phyloP scores from a whole-genome alignment of 2,113 vertebrate genomes.

The Poeciliopsis turrubarensis region DNA sequence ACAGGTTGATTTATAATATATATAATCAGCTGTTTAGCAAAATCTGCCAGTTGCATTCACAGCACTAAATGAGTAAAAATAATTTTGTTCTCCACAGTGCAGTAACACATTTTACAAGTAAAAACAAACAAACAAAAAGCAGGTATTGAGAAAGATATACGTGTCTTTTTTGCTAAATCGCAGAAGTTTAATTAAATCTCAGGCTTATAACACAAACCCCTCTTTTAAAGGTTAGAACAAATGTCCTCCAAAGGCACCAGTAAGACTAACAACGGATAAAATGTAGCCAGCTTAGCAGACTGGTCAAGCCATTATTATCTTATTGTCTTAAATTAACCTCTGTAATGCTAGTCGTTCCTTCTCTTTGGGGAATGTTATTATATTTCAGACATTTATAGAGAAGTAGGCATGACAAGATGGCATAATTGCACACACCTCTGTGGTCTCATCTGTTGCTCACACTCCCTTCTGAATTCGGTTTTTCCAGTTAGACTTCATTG shows the following conservation, averaged over 20 bases:
- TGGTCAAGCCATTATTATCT: too few species aligned
- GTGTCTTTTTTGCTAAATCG: neutral
- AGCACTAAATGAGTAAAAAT: too few species aligned
- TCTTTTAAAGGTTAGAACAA: neutral
- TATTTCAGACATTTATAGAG: too few species aligned
- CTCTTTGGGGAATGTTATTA: too few species aligned
- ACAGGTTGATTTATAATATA: neutral
- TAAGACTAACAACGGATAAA: too few species aligned
- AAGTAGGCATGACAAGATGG: neutral
- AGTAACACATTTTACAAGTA: neutral
- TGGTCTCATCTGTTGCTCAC: conserved; percentile 31
- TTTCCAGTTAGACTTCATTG: neutral
- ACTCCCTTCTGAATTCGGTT: conserved; percentile 14
- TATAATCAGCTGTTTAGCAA: neutral
- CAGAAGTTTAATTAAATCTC: neutral
- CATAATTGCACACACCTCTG: neutral
- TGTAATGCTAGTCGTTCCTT: too few species aligned
- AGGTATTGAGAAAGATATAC: neutral
- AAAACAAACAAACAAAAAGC: neutral
- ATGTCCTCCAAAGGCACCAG: neutral
- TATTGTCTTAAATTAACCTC: too few species aligned
- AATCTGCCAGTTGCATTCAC: neutral
- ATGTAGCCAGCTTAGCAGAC: too few species aligned
- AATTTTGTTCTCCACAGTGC: too few species aligned
- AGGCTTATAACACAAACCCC: neutral